phyloP scores from a whole-genome alignment of 2,888 invertebrate genomes.

The Xanthia icteritia region DNA sequence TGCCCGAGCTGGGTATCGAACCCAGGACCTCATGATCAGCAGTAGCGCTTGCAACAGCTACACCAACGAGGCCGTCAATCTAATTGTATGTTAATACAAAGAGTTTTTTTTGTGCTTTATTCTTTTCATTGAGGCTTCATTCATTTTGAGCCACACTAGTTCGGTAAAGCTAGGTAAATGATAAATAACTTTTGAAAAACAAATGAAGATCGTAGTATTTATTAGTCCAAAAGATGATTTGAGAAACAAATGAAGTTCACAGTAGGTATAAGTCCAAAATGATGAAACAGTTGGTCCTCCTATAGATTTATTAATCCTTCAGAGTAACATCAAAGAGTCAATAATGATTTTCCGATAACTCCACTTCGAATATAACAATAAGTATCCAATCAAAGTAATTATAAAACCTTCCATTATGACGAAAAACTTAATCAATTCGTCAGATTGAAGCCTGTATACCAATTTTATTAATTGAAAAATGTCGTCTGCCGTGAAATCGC shows the following conservation, averaged over 20 bases:
- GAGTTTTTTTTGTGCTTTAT: background rate
- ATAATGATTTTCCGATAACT: slow-evolving; percentile 11
- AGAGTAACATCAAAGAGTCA: background rate
- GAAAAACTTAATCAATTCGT: slow-evolving; percentile 44
- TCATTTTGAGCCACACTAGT: background rate
- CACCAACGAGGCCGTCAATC: no score
- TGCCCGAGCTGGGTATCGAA: no score
- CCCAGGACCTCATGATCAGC: no score
- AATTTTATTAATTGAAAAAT: slow-evolving; percentile 56
- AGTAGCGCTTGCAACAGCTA: no score
- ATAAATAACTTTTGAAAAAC: no score
- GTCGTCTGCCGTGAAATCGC: slow-evolving; percentile 40
- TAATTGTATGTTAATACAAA: no score
- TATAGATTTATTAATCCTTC: background rate
- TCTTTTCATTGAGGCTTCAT: background rate
- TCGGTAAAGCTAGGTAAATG: background rate
- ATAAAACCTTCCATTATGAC: slow-evolving; percentile 18
- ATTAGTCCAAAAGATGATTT: no score
- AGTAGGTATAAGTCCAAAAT: background rate
- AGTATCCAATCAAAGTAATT: slow-evolving; percentile 14
- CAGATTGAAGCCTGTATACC: slow-evolving; percentile 12
- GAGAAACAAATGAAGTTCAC: background rate
- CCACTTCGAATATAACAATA: slow-evolving; percentile 6
- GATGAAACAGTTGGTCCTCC: background rate
- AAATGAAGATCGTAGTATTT: no score